These are phyloP conservation scores for Limenitis camilla DNA, from an alignment of 2,888 invertebrate genomes.

Conservation along the genomic window DNA sequence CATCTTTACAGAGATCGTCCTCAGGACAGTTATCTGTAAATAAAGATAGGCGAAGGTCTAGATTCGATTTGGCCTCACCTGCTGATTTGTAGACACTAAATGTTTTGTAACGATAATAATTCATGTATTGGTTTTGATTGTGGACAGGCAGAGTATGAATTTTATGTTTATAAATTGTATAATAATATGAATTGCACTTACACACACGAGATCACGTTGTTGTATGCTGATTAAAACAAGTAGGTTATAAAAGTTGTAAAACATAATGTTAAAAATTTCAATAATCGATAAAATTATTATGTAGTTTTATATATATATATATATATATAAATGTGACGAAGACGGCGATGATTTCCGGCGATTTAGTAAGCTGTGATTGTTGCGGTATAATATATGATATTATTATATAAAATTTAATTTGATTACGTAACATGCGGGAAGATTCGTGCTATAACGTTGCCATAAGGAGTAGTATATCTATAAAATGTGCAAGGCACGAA, in stretches of 20 bases:
- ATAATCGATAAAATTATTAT: not conserved
- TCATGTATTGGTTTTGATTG: too few relatives aligned
- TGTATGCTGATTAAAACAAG: not conserved
- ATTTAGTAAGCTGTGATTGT: not conserved
- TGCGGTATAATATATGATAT: not conserved
- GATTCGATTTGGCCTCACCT: slow-evolving; percentile 59
- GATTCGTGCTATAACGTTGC: not conserved
- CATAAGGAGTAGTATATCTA: slow-evolving; percentile 7
- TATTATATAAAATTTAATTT: not conserved
- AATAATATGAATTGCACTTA: too few relatives aligned
- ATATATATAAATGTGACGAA: too few relatives aligned
- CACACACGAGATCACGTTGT: not conserved
- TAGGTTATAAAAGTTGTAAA: slow-evolving; percentile 3
- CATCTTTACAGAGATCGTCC: slow-evolving; percentile 62
- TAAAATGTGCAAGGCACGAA: slow-evolving; percentile 13
- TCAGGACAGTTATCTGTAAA: slow-evolving; percentile 57
- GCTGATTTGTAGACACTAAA: slow-evolving; percentile 46
- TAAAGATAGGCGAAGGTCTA: slow-evolving; percentile 57
- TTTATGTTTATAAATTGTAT: too few relatives aligned
- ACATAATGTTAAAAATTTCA: not conserved
- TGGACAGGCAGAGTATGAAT: too few relatives aligned
- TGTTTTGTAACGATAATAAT: slow-evolving; percentile 19
- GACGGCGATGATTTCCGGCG: not conserved
- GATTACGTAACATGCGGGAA: not conserved
- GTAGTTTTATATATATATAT: not conserved